Percentiles rank a stretch among this genome's conserved stretches.
These are phyloP conservation scores for Drosophila insularis DNA, from an alignment of 1,140 invertebrate genomes.

Conservation along the genomic window DNA sequence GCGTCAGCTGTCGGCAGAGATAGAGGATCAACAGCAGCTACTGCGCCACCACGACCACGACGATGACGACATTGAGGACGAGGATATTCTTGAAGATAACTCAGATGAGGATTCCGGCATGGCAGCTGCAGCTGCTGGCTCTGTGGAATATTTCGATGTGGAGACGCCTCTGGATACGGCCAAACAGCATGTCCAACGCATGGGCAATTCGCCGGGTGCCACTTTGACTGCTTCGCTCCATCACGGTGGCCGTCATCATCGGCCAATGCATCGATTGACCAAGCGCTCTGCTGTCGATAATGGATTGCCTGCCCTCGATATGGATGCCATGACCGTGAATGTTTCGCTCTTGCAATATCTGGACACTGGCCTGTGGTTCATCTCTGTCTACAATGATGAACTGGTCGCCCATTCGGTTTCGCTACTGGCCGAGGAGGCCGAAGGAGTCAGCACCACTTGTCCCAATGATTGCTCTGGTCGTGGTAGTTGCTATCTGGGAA, in stretches of 20 bases:
- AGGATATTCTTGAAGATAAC: conserved; percentile 19
- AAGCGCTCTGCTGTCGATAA: conserved; percentile 67
- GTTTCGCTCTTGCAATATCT: conserved; percentile 93
- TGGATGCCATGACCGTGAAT: conserved; percentile 89
- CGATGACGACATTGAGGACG: conserved; percentile 38
- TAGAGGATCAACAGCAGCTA: conserved; percentile 5
- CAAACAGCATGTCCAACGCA: conserved; percentile 56
- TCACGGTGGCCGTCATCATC: not conserved
- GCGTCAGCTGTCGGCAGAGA: conserved; percentile 2
- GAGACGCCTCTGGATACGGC: conserved; percentile 59
- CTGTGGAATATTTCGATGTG: conserved; percentile 63
- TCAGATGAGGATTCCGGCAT: not conserved
- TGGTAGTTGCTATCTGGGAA: conserved; percentile 96
- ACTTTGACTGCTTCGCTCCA: conserved; percentile 4
- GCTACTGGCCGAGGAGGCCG: conserved; percentile 91
- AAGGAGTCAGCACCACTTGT: conserved; percentile 94
- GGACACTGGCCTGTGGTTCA: conserved; percentile 96
- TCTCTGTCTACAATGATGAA: conserved; percentile 97
- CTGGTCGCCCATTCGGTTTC: conserved; percentile 91
- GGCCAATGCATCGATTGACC: conserved; percentile 21
- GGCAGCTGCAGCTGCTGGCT: not conserved
- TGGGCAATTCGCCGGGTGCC: conserved; percentile 15
- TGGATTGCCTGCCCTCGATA: conserved; percentile 81
- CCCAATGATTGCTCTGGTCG: conserved; percentile 97
- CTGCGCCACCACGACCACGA: conserved; percentile 13